These are phyloP conservation scores for Phenganax subtilis DNA, from an alignment of 92 coral and sea anemone species.

Conservation along the genomic window DNA sequence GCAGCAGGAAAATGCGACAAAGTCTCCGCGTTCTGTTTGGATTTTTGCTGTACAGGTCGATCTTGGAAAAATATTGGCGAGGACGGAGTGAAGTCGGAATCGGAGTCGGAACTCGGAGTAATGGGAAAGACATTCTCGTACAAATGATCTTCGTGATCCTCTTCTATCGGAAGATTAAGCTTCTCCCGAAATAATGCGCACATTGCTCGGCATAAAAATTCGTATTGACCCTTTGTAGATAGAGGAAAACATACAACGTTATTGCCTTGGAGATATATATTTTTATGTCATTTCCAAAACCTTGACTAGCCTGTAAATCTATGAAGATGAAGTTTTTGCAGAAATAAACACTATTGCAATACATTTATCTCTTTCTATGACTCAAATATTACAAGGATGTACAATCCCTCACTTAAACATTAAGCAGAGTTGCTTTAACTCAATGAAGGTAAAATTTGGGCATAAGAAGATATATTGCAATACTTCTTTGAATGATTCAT, in stretches of 20 bases:
- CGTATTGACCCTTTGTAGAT: conserved; percentile 25
- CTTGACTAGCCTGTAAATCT: too few species aligned
- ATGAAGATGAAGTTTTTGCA: too few species aligned
- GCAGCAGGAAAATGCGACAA: not conserved
- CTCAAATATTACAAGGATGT: too few species aligned
- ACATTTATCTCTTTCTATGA: too few species aligned
- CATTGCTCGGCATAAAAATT: conserved; percentile 34
- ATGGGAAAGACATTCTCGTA: conserved; percentile 28
- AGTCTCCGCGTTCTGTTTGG: conserved; percentile 11
- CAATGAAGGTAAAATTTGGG: too few species aligned
- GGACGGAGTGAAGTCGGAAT: conserved; percentile 22
- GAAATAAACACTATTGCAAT: too few species aligned
- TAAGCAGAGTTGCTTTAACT: too few species aligned
- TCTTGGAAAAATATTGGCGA: not conserved
- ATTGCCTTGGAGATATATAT: too few species aligned
- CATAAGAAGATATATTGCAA: too few species aligned
- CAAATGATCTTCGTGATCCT: conserved; percentile 22
- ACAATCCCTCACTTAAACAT: too few species aligned
- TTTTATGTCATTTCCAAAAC: too few species aligned
- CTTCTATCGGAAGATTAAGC: conserved; percentile 26
- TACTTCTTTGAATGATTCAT: too few species aligned
- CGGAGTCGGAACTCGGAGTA: conserved; percentile 10
- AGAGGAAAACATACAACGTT: not conserved
- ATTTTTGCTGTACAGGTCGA: not conserved
- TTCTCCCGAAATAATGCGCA: conserved; percentile 23